These are phyloP conservation scores for Thera obeliscata DNA, from an alignment of 2,888 invertebrate species.

Conservation along the genomic window DNA sequence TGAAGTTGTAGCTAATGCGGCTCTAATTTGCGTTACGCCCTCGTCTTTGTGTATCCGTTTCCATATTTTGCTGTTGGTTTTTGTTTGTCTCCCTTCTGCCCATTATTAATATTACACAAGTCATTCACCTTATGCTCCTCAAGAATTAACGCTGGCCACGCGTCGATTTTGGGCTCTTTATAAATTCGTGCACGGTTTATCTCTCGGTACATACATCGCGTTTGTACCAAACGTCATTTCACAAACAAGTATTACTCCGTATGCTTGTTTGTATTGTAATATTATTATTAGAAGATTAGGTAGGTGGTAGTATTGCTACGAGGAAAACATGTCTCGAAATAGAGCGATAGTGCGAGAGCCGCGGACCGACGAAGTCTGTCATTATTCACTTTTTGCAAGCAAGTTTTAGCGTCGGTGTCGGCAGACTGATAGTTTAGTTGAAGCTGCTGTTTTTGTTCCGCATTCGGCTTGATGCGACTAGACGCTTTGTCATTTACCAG, in stretches of 20 bases:
- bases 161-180: conserved; percentile 49
- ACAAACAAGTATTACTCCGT: conserved; percentile 52
- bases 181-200: conserved; percentile 38
- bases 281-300: conserved; percentile 64
- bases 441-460: conserved; percentile 66
- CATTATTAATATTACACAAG: conserved; percentile 54
- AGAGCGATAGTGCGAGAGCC: conserved; percentile 68
- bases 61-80: conserved; percentile 50
- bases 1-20: conserved; percentile 60
- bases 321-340: conserved; percentile 78
- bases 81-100: conserved; percentile 48
- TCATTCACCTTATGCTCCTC: conserved; percentile 64
- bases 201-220: conserved; percentile 45
- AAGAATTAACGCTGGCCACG: conserved; percentile 49
- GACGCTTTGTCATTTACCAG: conserved; percentile 70
- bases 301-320: conserved; percentile 64
- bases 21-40: conserved; percentile 59
- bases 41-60: conserved; percentile 50
- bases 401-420: conserved; percentile 56
- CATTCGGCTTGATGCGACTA: conserved; percentile 57
- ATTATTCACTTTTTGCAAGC: conserved; percentile 72
- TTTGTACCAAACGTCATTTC: conserved; percentile 48
- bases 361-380: conserved; percentile 54
- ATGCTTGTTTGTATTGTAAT: conserved; percentile 50
- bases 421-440: conserved; percentile 58